phyloP scores from a whole-genome alignment of 2,113 vertebrate genomes.

The Tympanuchus pallidicinctus region DNA sequence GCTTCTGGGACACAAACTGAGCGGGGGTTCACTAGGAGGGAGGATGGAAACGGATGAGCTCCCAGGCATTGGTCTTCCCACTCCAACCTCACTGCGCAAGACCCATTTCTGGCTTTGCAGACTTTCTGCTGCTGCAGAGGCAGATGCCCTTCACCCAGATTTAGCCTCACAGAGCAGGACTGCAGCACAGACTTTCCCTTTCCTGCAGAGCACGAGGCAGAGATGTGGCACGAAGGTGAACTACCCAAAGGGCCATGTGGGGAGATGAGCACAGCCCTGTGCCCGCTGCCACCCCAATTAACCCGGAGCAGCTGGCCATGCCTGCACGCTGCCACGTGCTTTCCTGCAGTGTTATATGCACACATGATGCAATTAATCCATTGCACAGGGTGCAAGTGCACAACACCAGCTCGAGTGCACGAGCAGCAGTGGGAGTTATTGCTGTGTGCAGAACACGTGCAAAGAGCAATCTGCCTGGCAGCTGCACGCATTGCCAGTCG shows the following conservation, averaged over 20 bases:
- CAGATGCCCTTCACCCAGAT: too few species aligned
- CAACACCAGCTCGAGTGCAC: accelerated
- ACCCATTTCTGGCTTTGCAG: not conserved
- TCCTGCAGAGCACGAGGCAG: not conserved
- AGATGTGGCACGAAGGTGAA: accelerated
- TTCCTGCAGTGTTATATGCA: accelerated
- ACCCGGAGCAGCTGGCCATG: not conserved
- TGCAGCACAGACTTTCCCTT: not conserved
- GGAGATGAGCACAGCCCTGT: not conserved
- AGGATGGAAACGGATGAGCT: not conserved
- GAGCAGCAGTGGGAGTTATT: too few species aligned
- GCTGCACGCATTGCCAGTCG: accelerated
- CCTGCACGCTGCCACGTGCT: not conserved
- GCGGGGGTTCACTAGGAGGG: not conserved
- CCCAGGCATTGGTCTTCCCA: not conserved
- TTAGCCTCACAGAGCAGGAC: accelerated
- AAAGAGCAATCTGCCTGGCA: accelerated
- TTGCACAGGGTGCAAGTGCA: not conserved
- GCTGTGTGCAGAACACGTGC: accelerated
- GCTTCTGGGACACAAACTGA: accelerated
- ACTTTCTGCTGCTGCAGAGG: too few species aligned
- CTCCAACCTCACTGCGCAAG: not conserved
- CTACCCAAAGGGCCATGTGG: accelerated
- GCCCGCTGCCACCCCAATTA: not conserved
- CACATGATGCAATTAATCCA: accelerated